These are phyloP conservation scores for Calosoma granatense DNA, from an alignment of 1,140 invertebrate genomes.

Conservation along the genomic window DNA sequence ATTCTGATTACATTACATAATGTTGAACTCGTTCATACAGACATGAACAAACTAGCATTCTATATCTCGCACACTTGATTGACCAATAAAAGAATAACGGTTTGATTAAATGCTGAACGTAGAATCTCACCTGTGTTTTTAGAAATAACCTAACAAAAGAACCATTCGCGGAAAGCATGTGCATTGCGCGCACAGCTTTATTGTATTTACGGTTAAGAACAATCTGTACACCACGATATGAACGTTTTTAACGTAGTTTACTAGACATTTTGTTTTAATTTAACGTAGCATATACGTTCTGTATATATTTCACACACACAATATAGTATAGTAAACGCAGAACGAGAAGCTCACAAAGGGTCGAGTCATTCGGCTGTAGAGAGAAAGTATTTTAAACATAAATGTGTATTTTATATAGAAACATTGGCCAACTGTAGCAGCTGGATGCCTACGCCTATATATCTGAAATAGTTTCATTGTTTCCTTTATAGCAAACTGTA, in stretches of 20 bases:
- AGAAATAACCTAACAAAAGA: conserved; percentile 29
- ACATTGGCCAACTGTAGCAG: no score
- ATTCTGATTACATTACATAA: conserved; percentile 4
- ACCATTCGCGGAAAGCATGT: conserved; percentile 27
- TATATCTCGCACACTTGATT: no score
- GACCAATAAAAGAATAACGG: conserved; percentile 17
- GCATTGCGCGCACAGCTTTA: conserved; percentile 32
- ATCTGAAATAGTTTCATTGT: no score
- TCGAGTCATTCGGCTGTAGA: neutral
- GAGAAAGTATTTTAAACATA: conserved; percentile 6
- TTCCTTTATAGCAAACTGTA: no score
- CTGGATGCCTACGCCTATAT: no score
- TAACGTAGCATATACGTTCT: neutral
- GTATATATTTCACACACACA: conserved; percentile 6
- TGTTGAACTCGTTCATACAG: conserved; percentile 17
- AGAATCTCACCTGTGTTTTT: conserved; percentile 30
- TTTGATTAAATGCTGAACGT: conserved; percentile 13
- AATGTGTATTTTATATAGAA: no score
- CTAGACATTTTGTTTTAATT: conserved; percentile 1
- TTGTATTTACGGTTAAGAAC: conserved; percentile 11
- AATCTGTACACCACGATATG: conserved; percentile 9
- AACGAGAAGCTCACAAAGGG: neutral
- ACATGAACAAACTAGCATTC: conserved; percentile 14
- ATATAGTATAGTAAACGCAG: neutral
- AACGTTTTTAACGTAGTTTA: neutral